Base-by-base conservation (phyloP, 2,113 vertebrate species). In the Pungitius pungitius region DNA sequence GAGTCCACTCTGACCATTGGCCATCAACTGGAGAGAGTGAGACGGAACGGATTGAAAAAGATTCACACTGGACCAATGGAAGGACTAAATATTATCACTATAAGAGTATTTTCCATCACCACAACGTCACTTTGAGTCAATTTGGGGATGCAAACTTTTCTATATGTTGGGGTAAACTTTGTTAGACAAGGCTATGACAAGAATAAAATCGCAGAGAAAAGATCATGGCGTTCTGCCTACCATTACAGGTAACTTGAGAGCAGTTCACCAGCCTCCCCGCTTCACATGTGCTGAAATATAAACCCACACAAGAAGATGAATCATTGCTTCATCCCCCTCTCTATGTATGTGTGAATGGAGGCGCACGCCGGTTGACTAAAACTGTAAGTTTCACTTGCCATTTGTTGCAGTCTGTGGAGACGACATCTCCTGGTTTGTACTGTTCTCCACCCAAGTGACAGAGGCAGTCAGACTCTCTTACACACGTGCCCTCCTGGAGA, bases 1-100 rank as follows among this genome's bases (percentile, higher is more conserved):
- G 95, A 1, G 95, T 96, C 96, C 95, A 97, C 0, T 8, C 39
- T 0, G 95, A 95, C 96, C 96, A 96, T 11, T 55, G 80, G 18
- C 93, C 93, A 1, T 94, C 90, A 24, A 87, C 95, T 95, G 40
- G 13, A 47, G 20, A 15, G 24, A 11, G 27, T 15, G 45, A 14
- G 22, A 18, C 22, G 10, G 30, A 37, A 37, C 15, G 59, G 15
- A 63, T 45, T 17, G 24, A 27, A 9, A 59, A 51, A 22, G 14
- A 54, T 20, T 54, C 17, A 70, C 10, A 14, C 18, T 62, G 17
- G 45, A 20, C 45, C 17, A 39, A 57, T 51, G 26, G 20, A 0
- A 8, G 4, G 18, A 51, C 27, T 10, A 37, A 10, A 7, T 56
- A 5, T 13, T n/a, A 3, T 12, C 13, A 17, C 27, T 5, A 14